Evolutionary conservation across 1,140 invertebrate species (phyloP), one percentile per base, ranked within the genome.

Genomic region (Araneus ventricosus): DNA sequence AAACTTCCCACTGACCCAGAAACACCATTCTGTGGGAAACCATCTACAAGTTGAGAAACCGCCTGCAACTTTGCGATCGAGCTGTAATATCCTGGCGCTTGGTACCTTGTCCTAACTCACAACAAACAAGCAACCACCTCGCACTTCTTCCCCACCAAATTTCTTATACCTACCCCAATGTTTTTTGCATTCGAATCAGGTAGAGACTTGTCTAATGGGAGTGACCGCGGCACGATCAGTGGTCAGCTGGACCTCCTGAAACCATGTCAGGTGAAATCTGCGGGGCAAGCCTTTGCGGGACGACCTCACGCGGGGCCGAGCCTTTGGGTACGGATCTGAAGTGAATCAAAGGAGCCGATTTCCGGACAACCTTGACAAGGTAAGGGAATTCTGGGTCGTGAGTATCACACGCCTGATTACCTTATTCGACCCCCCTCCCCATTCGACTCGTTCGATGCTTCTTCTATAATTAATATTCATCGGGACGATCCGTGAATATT

Each of bases 311-410:
- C 57, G 52, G 85, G 59, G 52, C 85, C 61, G 37, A 67, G 34
- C 86, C 86, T 24, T 88, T 70, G 86, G 86, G 86, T 24, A 88
- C 61, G 86, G 86, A 88, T 88, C 59, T 70, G 24, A 17, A 27
- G 34, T 61, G 34, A 37, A 67, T 63, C 59, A 88, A 88, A 88
- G 86, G 34, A 27, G 61, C 86, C 86, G 86, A 88, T 88, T 88
- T 88, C 86, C 86, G 86, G 86, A 88, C 86, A 67, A 88, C 86
- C 86, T 88, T 88, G 86, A 88, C 86, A 88, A 88, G 86, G 86
- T 70, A 70, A 88, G 86, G 59, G 59, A 52, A 59, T 88, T 88
- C 86, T 88, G 86, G 86, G 86, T 88, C 86, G 86, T 63, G 59
- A n/a, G 52, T 88, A 88, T 88, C 86, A 88, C 86, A 88, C 86